phyloP scores from a whole-genome alignment of 2,888 invertebrate species.

The Andrena hattorfiana region DNA sequence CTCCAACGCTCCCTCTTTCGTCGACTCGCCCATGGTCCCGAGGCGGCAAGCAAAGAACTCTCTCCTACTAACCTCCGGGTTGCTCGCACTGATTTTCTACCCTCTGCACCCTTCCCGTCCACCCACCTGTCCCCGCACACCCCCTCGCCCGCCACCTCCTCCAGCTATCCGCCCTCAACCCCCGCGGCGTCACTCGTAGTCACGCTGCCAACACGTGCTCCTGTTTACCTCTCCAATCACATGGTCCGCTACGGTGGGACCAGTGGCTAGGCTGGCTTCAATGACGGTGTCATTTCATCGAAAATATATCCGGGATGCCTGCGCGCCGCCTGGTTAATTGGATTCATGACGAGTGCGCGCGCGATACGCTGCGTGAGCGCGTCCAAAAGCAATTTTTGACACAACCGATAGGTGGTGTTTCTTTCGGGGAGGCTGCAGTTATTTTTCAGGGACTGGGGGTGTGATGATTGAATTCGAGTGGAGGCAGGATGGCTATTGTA shows the following conservation, averaged over 20 bases:
- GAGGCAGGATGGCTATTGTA: too few relatives aligned
- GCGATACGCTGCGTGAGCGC: slow-evolving; percentile 15
- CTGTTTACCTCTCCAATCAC: slow-evolving; percentile 82
- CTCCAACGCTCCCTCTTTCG: slow-evolving; percentile 55
- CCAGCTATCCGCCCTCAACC: slow-evolving; percentile 59
- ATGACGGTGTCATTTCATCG: slow-evolving; percentile 56
- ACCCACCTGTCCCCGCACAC: slow-evolving; percentile 41
- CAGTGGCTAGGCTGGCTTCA: slow-evolving; percentile 28
- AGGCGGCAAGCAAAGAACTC: slow-evolving; percentile 77
- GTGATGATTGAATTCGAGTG: not conserved
- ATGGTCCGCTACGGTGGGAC: slow-evolving; percentile 64
- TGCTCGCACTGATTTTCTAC: slow-evolving; percentile 77
- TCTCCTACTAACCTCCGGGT: slow-evolving; percentile 70
- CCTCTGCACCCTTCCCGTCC: slow-evolving; percentile 67
- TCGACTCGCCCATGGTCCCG: slow-evolving; percentile 65
- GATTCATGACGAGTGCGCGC: slow-evolving; percentile 55
- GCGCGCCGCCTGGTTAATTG: slow-evolving; percentile 52
- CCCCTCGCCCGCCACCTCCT: slow-evolving; percentile 40
- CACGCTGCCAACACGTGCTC: slow-evolving; percentile 83
- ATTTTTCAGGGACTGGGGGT: not conserved
- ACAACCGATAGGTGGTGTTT: not conserved
- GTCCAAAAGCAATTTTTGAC: not conserved
- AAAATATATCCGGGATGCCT: slow-evolving; percentile 52
- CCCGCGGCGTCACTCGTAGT: slow-evolving; percentile 70
- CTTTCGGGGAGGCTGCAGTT: not conserved